Evolutionary conservation across 2,113 vertebrate species (phyloP), one percentile per base, ranked within the genome.

Genomic region (Poeciliopsis occidentalis): DNA sequence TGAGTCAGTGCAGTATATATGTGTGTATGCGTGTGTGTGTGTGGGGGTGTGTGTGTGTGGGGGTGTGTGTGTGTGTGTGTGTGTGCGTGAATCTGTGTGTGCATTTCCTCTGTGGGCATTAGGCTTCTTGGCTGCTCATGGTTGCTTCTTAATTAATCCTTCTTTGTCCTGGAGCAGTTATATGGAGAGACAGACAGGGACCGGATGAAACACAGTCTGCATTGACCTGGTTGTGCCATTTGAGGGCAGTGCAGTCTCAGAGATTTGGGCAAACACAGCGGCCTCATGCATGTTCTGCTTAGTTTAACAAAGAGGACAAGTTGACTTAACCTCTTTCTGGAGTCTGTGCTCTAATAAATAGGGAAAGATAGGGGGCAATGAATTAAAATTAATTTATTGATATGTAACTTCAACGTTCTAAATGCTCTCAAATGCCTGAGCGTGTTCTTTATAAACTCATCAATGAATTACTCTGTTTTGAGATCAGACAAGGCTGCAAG

Each of bases 211-310:
- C 73, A 78, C n/a, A n/a, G 11, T 82, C 76, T 69, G 93, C 90
- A 93, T 89, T 94, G 92, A 90, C 92, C 89, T 60, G 31, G 3
- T 44, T 68, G 64, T 69, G 92, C 94, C 97, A 94, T 96, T 91
- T 91, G 97, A 95, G 95, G 97, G 96, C 97, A 96, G 94, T 95
- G 85, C 87, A 95, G 94, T 95, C 94, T 94, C 94, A 93, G 77
- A 76, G 75, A 92, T 92, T 91, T 83, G 67, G 79, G 71, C 84
- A 80, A 87, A 83, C 81, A 80, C 63, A 17, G 27, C 0, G 69
- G 62, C 65, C 70, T 44, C 26, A 41, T 11, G 71, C 60, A 63
- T 73, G 64, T 72, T 67, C 24, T 60, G 62, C 69, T 83, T 29
- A 10, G 67, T 44, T 73, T 81, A 81, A 90, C 81, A 86, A 84